These are phyloP conservation scores for Phorcus lineatus DNA, from an alignment of 2,888 invertebrate genomes.

Conservation along the genomic window DNA sequence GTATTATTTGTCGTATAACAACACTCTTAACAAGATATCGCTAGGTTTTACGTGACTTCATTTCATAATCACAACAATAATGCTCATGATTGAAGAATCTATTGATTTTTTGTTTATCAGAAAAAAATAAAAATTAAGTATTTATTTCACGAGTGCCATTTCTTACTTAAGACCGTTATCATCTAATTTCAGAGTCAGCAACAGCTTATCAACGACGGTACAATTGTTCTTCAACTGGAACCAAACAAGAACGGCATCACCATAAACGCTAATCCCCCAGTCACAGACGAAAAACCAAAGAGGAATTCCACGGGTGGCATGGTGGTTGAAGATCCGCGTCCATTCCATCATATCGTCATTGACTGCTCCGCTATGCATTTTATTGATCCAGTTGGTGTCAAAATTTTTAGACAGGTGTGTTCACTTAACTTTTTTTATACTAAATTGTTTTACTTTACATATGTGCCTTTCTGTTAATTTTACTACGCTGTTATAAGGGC, in stretches of 20 bases:
- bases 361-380: slow-evolving; percentile 74
- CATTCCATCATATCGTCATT: slow-evolving; percentile 66
- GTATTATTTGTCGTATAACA: no score
- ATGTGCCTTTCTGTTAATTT: no score
- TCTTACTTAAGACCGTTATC: not conserved
- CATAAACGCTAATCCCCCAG: not conserved
- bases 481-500: no score
- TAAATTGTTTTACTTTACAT: no score
- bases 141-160: no score
- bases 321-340: slow-evolving; percentile 39
- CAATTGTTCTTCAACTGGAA: slow-evolving; percentile 41
- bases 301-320: not conserved
- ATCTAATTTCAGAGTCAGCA: not conserved
- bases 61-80: no score
- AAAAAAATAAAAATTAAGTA: no score
- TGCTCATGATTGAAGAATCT: no score
- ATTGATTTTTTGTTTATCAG: no score
- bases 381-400: slow-evolving; percentile 70
- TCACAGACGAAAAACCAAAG: not conserved
- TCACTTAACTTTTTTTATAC: not conserved
- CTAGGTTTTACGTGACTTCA: no score
- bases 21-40: no score
- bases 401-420: slow-evolving; percentile 66
- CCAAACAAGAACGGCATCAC: slow-evolving; percentile 10
- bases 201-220: slow-evolving; percentile 33